Conservation (phyloP, 35 echinoderm and acorn worm species). For the Holothuria glaberrima region DNA sequence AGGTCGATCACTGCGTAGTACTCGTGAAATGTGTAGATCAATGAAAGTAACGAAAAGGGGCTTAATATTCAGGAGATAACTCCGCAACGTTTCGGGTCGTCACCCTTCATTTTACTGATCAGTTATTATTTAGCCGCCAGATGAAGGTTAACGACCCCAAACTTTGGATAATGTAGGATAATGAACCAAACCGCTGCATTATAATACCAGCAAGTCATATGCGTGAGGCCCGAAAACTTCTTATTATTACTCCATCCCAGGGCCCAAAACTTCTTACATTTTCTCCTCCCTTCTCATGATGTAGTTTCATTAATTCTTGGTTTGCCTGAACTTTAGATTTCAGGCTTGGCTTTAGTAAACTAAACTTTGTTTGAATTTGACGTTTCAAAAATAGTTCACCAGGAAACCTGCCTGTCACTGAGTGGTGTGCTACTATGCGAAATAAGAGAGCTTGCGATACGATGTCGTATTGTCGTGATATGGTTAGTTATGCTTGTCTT, state of each 20-base stretch:
- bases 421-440: slow-evolving; percentile 5
- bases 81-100: too few species aligned
- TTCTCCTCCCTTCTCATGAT: background rate
- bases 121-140: too few species aligned
- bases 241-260: background rate
- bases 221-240: background rate
- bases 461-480: background rate
- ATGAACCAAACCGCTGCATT: background rate
- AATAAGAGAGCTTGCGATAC: background rate
- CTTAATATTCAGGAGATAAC: too few species aligned
- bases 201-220: background rate
- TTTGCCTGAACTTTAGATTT: background rate
- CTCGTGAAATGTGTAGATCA: too few species aligned
- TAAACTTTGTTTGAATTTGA: background rate
- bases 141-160: too few species aligned
- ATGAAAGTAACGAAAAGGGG: too few species aligned
- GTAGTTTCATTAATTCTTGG: background rate
- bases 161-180: too few species aligned
- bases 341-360: background rate
- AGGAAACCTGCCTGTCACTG: background rate
- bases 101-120: too few species aligned
- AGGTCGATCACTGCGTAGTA: too few species aligned
- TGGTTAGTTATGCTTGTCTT: too few species aligned
- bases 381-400: background rate
- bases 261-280: background rate